Evolutionary conservation across 1,140 invertebrate species (phyloP), one percentile per base, ranked within the genome.

Genomic region (Lysiphlebus fabarum): DNA sequence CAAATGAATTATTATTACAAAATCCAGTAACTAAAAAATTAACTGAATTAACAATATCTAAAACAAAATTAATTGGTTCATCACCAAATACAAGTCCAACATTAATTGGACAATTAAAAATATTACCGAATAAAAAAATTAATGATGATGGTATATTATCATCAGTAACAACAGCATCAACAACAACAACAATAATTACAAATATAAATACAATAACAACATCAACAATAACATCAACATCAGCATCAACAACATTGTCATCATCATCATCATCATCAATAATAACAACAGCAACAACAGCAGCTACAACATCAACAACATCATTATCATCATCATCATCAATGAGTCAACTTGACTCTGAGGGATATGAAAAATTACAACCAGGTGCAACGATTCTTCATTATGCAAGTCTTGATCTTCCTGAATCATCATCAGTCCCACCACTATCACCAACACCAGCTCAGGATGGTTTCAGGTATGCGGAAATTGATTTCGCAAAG

Each of bases 401-500:
- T 68, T 88, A 88, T 67, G 86, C 86, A n/a, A 86, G 82, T 66
- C 75, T 88, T 58, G 86, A 87, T 73, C 73, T 87, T 54, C 82
- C 84, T 14, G 73, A 79, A 65, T 64, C 70, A 41, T 65, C 66
- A 51, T 73, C 68, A 42, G 65, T 65, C 60, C 73, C 71, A 43
- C 73, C 73, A 9, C 72, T 77, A 41, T 79, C 74, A 57, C 74
- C 78, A n/a, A 73, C 74, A 38, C 69, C 76, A 17, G 64, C 69
- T 60, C 73, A 77, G 63, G 74, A 81, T 54, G 70, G 80, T 45
- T 84, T 86, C 65, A 81, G 76, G 38, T 89, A 89, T 71, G 86
- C 86, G n/a, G 83, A 87, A 74, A 88, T 89, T 58, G 87, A 89
- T 74, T 89, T 89, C 70, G 81, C 81, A 8, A 86, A 86, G 74